These are phyloP conservation scores for Hippocampus mohnikei DNA, from an alignment of 2,113 vertebrate genomes.

Conservation along the genomic window DNA sequence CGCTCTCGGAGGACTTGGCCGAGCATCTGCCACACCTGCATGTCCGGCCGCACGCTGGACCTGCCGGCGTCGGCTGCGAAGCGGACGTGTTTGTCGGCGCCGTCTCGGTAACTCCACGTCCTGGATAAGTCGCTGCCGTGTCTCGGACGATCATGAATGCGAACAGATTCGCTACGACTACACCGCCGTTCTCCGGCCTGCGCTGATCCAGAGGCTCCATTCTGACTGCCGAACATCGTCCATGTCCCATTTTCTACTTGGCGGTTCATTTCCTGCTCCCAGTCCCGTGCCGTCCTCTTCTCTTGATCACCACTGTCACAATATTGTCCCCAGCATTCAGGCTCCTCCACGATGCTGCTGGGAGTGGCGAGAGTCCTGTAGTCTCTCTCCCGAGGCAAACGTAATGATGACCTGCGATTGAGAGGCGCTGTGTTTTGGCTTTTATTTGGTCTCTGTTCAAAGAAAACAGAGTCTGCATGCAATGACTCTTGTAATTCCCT, in stretches of 20 bases:
- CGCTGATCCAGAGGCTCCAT: not conserved
- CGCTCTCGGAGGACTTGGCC: constrained; percentile 57
- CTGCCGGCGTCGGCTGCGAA: constrained; percentile 53
- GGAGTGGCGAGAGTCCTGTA: constrained; percentile 31
- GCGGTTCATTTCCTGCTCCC: constrained; percentile 10
- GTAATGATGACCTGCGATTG: constrained; percentile 17
- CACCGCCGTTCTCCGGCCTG: constrained; percentile 21
- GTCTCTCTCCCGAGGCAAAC: constrained; percentile 16
- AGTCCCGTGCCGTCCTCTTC: constrained; percentile 10
- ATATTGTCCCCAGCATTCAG: constrained; percentile 14
- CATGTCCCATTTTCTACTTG: constrained; percentile 15
- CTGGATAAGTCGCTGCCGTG: constrained; percentile 29
- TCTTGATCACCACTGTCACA: constrained; percentile 16
- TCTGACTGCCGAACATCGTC: constrained; percentile 11
- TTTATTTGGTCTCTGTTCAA: constrained; percentile 36
- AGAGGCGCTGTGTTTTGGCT: constrained; percentile 29
- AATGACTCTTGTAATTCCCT: constrained; percentile 42
- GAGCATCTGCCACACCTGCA: constrained; percentile 54
- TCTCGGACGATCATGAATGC: constrained; percentile 17
- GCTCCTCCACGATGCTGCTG: constrained; percentile 36
- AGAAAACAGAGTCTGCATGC: constrained; percentile 41
- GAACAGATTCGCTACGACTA: constrained; percentile 45
- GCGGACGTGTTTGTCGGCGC: constrained; percentile 60
- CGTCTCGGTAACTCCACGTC: constrained; percentile 58
- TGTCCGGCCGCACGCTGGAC: constrained; percentile 10